These are phyloP conservation scores for Panagrolaimus sp. DNA, from an alignment of 1,140 invertebrate species.

Conservation along the genomic window DNA sequence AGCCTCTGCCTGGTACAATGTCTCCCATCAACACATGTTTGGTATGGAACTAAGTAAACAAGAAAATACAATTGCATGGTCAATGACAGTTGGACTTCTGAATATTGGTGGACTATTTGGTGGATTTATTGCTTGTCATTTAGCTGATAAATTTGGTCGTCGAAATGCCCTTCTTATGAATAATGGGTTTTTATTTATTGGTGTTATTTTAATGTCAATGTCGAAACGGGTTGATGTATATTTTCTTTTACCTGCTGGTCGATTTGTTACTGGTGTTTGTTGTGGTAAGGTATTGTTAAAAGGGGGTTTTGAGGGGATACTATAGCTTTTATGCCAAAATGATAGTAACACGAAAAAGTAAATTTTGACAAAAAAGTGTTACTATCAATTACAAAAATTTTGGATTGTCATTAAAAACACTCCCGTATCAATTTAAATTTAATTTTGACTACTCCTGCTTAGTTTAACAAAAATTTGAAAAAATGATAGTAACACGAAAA, in stretches of 20 bases:
- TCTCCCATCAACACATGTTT: not conserved
- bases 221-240: slow-evolving; percentile 17
- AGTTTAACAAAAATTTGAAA: too few relatives aligned
- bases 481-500: too few relatives aligned
- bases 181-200: slow-evolving; percentile 18
- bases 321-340: too few relatives aligned
- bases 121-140: slow-evolving; percentile 12
- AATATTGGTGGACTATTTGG: slow-evolving; percentile 23
- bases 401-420: too few relatives aligned
- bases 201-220: slow-evolving; percentile 12
- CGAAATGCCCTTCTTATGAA: slow-evolving; percentile 13
- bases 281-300: slow-evolving; percentile 37
- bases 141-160: slow-evolving; percentile 18
- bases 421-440: too few relatives aligned
- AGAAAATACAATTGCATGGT: slow-evolving; percentile 18
- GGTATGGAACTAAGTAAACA: slow-evolving; percentile 1
- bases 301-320: too few relatives aligned
- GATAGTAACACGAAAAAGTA: too few relatives aligned
- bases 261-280: slow-evolving; percentile 25
- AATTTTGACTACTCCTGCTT: too few relatives aligned
- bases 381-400: too few relatives aligned
- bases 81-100: slow-evolving; percentile 14
- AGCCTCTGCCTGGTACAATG: not conserved
- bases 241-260: slow-evolving; percentile 14
- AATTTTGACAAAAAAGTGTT: too few relatives aligned